phyloP scores from a whole-genome alignment of 2,113 vertebrate species.

The Hemibagrus wyckioides region DNA sequence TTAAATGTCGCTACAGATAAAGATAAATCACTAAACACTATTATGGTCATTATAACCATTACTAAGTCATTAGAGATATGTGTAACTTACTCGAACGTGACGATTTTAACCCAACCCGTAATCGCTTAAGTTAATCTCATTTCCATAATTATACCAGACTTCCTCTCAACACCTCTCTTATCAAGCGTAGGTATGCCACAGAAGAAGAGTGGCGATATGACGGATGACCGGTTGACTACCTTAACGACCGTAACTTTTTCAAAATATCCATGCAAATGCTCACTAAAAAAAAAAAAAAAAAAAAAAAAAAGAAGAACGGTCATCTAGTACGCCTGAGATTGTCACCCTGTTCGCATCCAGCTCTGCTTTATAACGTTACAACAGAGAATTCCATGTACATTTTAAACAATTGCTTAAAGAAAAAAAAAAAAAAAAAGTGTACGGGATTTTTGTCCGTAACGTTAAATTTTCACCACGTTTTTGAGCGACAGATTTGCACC shows the following conservation, averaged over 20 bases:
- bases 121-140: not conserved
- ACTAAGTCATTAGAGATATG: not conserved
- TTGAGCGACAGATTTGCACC: not conserved
- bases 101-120: not conserved
- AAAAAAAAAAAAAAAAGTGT: too few relatives aligned
- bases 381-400: not conserved
- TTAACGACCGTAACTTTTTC: not conserved
- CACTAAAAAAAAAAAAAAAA: not conserved
- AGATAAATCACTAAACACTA: not conserved
- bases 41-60: not conserved
- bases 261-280: not conserved
- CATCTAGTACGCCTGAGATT: not conserved
- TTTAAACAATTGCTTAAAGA: not conserved
- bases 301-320: not conserved
- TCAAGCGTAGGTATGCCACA: not conserved
- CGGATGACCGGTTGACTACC: not conserved
- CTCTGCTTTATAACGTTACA: not conserved
- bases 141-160: not conserved
- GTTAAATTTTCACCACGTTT: not conserved
- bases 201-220: not conserved
- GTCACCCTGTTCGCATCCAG: not conserved
- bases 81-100: not conserved
- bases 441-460: too few relatives aligned
- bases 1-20: not conserved
- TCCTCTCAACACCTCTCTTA: not conserved